Evolutionary conservation across 2,797 vertebrate species (phyloP), one percentile per base, ranked within the genome.

Genomic region (Clarias pachynema): DNA sequence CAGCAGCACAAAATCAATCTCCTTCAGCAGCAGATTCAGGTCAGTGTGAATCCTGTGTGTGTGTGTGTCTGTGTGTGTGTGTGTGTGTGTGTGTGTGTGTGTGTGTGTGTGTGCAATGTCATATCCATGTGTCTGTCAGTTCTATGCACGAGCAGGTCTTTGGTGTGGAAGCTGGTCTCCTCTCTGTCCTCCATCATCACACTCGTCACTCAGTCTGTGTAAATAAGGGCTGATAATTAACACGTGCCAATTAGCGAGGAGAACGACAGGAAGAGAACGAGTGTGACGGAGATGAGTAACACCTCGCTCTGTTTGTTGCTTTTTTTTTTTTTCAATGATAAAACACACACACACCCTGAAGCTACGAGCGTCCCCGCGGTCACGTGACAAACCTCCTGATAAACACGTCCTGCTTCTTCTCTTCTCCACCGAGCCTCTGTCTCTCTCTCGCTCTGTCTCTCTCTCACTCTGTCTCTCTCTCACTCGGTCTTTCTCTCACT

Each of bases 1-100:
- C 98, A 99, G 95, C 98, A 99, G 95, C 98, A 99, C 96, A 99
- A 99, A 95, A 99, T 99, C 96, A 99, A 99, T 96, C 97, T 99
- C 93, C 97, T 99, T 90, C 98, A 99, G 94, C 98, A 99, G 94
- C 98, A 99, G 97, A 99, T 99, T 95, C 98, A 99, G 98, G 98
- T 99, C 96, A 96, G 98, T 97, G 90, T 94, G 85, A n/a, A 31
- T 56, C 49, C 83, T 70, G 53, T 44, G 9, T 15, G 18, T 24
- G 29, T 49, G 16, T 16, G 10, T 56, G 10, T n/a, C 22, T 53
- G 18, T 24, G 14, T 37, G 24, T 10, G 74, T 62, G 31, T 59
- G 75, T 60, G 57, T 62, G 75, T 15, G 29, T 37, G 49, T 34
- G 24, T 77, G 44, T 56, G 74, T 29, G 26, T 10, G 15, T 24